These are phyloP conservation scores for Tenthredo notha DNA, from an alignment of 2,888 invertebrate genomes.

Conservation along the genomic window DNA sequence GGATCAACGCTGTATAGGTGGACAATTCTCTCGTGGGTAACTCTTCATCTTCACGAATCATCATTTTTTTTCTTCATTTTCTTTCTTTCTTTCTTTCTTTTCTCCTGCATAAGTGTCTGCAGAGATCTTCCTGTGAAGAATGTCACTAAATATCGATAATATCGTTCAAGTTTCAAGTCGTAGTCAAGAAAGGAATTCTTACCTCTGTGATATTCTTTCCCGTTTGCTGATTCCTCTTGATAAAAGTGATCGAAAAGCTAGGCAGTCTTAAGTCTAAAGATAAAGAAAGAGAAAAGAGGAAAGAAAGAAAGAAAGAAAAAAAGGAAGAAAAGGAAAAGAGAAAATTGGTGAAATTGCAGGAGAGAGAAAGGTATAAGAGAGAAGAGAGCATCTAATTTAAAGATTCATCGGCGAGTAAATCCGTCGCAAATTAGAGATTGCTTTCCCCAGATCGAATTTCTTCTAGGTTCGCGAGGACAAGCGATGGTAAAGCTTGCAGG, in stretches of 20 bases:
- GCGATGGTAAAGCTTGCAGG: slow-evolving; percentile 26
- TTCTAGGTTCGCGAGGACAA: slow-evolving; percentile 54
- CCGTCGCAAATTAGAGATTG: slow-evolving; percentile 82
- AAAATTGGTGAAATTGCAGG: slow-evolving; percentile 35
- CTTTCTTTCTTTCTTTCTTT: neutral
- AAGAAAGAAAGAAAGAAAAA: neutral
- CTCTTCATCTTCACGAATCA: slow-evolving; percentile 12
- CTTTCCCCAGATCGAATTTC: slow-evolving; percentile 77
- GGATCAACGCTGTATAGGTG: slow-evolving; percentile 59
- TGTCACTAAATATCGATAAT: neutral
- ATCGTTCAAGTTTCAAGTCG: neutral
- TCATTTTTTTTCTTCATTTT: neutral
- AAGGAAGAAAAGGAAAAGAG: neutral
- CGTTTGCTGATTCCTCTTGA: slow-evolving; percentile 22
- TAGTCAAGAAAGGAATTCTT: neutral
- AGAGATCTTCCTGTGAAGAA: neutral
- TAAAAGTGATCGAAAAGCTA: slow-evolving; percentile 34
- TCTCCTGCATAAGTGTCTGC: neutral
- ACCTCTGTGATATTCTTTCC: neutral
- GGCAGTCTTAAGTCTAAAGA: neutral
- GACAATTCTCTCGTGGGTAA: neutral
- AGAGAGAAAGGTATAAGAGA: slow-evolving; percentile 58
- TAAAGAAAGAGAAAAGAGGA: slow-evolving; percentile 5
- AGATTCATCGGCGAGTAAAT: slow-evolving; percentile 81
- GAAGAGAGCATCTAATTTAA: slow-evolving; percentile 79